A percentile compares a stretch with the other conserved stretches of the same genome.
phyloP scores from a whole-genome alignment of 2,113 vertebrate species.

The Bubo bubo region DNA sequence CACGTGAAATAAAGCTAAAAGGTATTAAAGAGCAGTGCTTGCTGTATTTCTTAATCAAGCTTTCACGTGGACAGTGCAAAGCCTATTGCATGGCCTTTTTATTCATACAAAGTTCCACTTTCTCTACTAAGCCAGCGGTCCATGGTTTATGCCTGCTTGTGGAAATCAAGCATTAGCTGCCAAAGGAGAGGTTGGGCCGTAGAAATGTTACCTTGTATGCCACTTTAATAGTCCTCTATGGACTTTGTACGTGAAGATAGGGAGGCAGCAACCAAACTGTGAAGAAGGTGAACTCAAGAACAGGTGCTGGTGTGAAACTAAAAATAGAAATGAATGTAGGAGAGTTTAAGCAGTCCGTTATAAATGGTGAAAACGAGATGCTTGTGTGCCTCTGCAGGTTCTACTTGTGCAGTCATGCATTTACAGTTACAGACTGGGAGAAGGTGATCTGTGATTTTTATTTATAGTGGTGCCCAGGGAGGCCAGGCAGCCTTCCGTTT shows the following conservation, averaged over 20 bases:
- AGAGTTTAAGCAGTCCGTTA: neutral
- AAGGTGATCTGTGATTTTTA: neutral
- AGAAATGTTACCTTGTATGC: neutral
- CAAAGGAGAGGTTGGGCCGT: neutral
- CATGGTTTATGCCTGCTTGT: neutral
- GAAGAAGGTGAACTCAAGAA: neutral
- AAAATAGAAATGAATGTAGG: slow-evolving; percentile 7
- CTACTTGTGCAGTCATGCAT: neutral
- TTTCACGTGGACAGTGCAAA: neutral
- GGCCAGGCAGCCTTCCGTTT: neutral
- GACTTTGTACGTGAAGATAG: neutral
- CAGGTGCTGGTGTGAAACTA: slow-evolving; percentile 30
- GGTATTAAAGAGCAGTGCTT: neutral
- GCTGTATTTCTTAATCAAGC: neutral
- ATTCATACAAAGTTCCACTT: neutral
- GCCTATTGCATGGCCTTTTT: neutral
- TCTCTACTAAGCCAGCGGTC: neutral
- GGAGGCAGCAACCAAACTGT: neutral
- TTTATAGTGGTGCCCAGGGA: neutral
- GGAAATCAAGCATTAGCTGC: neutral
- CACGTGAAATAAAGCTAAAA: neutral
- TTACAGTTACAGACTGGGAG: neutral
- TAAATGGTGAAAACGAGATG: neutral
- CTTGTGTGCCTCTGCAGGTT: neutral
- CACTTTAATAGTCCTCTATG: neutral